Conservation (phyloP, 2,888 invertebrate genomes). For the Torymus auratus region DNA sequence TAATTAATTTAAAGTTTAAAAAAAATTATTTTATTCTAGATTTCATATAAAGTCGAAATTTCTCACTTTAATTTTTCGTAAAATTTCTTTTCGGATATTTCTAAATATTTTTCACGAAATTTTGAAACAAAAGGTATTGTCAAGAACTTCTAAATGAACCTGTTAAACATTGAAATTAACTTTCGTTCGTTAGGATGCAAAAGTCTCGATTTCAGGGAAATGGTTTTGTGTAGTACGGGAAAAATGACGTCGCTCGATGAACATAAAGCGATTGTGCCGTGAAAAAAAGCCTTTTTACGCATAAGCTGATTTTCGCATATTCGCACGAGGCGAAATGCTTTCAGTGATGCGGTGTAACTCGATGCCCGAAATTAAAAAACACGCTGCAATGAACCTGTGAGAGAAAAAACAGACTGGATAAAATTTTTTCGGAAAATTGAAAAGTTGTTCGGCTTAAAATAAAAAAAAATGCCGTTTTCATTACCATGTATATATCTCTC, state of each 20-base stretch:
- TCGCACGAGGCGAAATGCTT: slow-evolving; percentile 29
- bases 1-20: no score
- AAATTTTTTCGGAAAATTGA: slow-evolving; percentile 29
- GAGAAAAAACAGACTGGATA: slow-evolving; percentile 12
- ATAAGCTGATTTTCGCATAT: slow-evolving; percentile 51
- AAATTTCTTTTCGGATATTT: no score
- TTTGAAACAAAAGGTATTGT: not conserved
- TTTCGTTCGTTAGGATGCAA: slow-evolving; percentile 25
- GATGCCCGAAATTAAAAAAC: slow-evolving; percentile 50
- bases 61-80: not conserved
- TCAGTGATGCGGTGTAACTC: slow-evolving; percentile 54
- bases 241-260: slow-evolving; percentile 49
- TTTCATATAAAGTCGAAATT: not conserved
- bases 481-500: not conserved
- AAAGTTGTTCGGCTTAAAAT: slow-evolving; percentile 16
- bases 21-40: no score
- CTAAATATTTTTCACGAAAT: no score
- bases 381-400: slow-evolving; percentile 24
- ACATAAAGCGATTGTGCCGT: slow-evolving; percentile 41
- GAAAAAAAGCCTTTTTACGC: slow-evolving; percentile 52
- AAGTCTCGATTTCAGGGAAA: slow-evolving; percentile 40
- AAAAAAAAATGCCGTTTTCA: slow-evolving; percentile 7
- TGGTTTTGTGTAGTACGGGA: slow-evolving; percentile 8
- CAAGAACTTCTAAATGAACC: not conserved
- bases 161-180: slow-evolving; percentile 24